phyloP scores from a whole-genome alignment of 2,888 invertebrate species.

The Polyommatus icarus region DNA sequence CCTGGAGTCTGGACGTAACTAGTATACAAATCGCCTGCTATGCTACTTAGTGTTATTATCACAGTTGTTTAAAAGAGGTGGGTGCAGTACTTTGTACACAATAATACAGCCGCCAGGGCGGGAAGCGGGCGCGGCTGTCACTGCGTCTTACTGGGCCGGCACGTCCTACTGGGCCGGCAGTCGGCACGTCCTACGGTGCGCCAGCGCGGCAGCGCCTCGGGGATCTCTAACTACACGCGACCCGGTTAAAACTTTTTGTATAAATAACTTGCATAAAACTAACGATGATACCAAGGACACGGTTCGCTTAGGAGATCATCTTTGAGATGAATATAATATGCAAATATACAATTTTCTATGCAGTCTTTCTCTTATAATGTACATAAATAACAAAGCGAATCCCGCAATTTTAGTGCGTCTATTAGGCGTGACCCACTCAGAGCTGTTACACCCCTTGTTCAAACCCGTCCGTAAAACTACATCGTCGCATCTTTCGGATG shows the following conservation, averaged over 20 bases:
- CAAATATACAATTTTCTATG: slow-evolving; percentile 61
- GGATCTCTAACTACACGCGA: slow-evolving; percentile 30
- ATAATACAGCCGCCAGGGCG: slow-evolving; percentile 63
- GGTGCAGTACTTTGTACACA: slow-evolving; percentile 81
- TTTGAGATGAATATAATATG: slow-evolving; percentile 71
- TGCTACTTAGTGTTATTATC: slow-evolving; percentile 82
- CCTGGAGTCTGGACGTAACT: slow-evolving; percentile 80
- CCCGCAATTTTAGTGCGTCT: slow-evolving; percentile 56
- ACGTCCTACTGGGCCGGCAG: slow-evolving; percentile 48
- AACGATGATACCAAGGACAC: slow-evolving; percentile 51
- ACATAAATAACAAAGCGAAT: slow-evolving; percentile 70
- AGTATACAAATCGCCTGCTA: slow-evolving; percentile 81
- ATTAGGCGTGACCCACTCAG: slow-evolving; percentile 66
- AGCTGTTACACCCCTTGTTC: slow-evolving; percentile 67
- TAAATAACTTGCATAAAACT: slow-evolving; percentile 51
- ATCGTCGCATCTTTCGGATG: slow-evolving; percentile 59
- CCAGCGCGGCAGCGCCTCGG: slow-evolving; percentile 45
- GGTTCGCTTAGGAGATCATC: slow-evolving; percentile 66
- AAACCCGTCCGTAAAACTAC: slow-evolving; percentile 59
- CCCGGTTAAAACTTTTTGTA: slow-evolving; percentile 50
- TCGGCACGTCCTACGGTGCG: slow-evolving; percentile 1
- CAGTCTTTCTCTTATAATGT: slow-evolving; percentile 78
- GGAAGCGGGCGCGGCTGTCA: slow-evolving; percentile 50
- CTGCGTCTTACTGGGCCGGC: slow-evolving; percentile 59
- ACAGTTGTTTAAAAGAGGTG: slow-evolving; percentile 82